These are phyloP conservation scores for Orchesellides sinensis DNA, from an alignment of 2,888 invertebrate genomes.

Conservation along the genomic window DNA sequence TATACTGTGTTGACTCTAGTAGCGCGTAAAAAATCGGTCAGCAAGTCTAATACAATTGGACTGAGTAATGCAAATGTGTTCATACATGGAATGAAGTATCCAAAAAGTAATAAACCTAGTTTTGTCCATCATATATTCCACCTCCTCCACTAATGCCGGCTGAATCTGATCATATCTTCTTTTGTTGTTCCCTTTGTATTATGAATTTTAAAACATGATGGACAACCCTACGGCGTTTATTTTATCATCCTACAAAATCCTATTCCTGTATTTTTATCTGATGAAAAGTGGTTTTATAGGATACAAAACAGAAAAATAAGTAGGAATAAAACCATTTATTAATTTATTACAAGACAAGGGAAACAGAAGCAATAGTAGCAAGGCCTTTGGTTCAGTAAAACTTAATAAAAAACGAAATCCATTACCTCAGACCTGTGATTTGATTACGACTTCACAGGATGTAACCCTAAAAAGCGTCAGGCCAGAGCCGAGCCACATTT, in stretches of 20 bases:
- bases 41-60: no score
- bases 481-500: no score
- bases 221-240: neutral
- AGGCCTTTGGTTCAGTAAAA: no score
- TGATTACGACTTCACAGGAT: conserved; percentile 8
- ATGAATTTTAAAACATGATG: neutral
- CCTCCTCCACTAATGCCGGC: neutral
- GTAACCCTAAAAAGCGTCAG: neutral
- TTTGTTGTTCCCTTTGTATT: neutral
- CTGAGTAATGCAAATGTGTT: no score
- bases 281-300: neutral
- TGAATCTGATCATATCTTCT: neutral
- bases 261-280: neutral
- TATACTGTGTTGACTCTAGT: neutral
- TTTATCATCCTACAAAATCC: neutral
- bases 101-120: neutral
- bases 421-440: neutral
- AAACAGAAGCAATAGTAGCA: no score
- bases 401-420: neutral
- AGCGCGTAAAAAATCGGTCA: neutral
- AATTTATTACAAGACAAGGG: no score
- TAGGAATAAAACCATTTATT: neutral
- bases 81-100: neutral
- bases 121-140: neutral
- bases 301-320: neutral